These are phyloP conservation scores for Bombus balteatus DNA, from an alignment of 1,140 invertebrate genomes.

Conservation along the genomic window DNA sequence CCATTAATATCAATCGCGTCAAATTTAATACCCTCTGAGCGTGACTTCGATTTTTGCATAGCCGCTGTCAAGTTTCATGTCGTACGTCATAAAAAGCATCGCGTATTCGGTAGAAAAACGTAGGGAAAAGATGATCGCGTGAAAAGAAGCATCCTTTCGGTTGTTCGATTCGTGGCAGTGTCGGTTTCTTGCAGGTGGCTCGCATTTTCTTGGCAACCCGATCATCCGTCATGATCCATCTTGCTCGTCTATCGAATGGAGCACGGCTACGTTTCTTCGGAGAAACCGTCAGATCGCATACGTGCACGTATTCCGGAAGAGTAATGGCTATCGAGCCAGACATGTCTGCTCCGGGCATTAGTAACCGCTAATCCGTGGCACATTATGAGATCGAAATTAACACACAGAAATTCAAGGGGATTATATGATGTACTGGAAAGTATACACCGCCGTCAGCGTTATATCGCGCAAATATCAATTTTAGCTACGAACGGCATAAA, in stretches of 20 bases:
- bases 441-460: background rate
- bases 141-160: conserved; percentile 33
- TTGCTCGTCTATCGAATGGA: conserved; percentile 60
- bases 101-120: background rate
- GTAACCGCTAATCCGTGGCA: conserved; percentile 10
- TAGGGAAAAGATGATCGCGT: background rate
- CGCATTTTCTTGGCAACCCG: conserved; percentile 21
- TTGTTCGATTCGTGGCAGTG: conserved; percentile 30
- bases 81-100: background rate
- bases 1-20: background rate
- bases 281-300: conserved; percentile 1
- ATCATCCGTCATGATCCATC: conserved; percentile 73
- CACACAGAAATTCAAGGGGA: conserved; percentile 2
- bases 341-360: background rate
- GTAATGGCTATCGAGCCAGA: conserved; percentile 9
- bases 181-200: conserved; percentile 32
- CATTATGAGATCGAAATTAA: conserved; percentile 12
- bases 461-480: background rate
- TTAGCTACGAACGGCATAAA: background rate
- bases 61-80: background rate
- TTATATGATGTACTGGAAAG: background rate
- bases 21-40: background rate
- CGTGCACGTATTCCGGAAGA: conserved; percentile 17
- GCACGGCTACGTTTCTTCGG: conserved; percentile 22
- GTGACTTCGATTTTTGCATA: conserved; percentile 5